Conservation (phyloP, 2,797 vertebrate genomes). For the Chloroceryle inda region DNA sequence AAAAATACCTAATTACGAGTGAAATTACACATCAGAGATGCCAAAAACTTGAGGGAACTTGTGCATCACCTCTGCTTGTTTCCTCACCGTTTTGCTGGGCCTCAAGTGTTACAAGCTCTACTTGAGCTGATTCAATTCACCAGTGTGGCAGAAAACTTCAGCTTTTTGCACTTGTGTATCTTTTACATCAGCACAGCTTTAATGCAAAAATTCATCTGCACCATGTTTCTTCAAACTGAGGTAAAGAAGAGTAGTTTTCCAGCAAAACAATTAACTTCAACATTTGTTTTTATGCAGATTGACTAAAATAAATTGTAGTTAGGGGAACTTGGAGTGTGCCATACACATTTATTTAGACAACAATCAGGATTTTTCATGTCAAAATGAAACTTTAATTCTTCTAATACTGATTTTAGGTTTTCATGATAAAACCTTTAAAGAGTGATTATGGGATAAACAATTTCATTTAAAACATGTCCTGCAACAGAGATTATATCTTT, state of each 20-base stretch:
- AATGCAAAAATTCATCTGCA: neutral
- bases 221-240: neutral
- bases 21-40: neutral
- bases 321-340: neutral
- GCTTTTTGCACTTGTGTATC: neutral
- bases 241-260: neutral
- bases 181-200: neutral
- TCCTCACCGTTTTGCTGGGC: neutral
- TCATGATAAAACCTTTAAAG: neutral
- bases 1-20: neutral
- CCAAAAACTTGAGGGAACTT: neutral
- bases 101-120: neutral
- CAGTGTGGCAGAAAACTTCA: neutral
- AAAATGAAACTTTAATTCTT: neutral
- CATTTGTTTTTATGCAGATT: neutral
- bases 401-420: neutral
- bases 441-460: neutral
- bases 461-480: neutral
- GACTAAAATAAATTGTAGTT: neutral
- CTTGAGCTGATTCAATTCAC: neutral
- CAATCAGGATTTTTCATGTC: neutral
- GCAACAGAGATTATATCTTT: neutral
- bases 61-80: neutral
- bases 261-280: neutral
- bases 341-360: neutral